These are phyloP conservation scores for Laupala kohalensis DNA, from an alignment of 1,140 invertebrate genomes.

Conservation along the genomic window DNA sequence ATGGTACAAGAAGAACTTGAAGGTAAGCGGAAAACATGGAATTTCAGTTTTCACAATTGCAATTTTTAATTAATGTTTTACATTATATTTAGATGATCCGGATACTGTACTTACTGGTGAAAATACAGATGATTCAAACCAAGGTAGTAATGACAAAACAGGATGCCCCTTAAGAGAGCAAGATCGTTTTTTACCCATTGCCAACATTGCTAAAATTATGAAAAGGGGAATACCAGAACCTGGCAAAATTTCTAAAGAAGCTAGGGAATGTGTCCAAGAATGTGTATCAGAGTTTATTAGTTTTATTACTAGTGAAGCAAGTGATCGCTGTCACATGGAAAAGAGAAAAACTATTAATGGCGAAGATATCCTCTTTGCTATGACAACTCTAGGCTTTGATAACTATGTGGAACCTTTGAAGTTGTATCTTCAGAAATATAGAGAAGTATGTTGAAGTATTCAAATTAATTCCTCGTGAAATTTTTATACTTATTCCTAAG, in stretches of 20 bases:
- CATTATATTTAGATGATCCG: conserved; percentile 16
- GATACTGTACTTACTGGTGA: conserved; percentile 29
- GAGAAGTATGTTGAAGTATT: too few species aligned
- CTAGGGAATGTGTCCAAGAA: conserved; percentile 97
- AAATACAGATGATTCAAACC: conserved; percentile 60
- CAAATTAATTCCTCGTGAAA: not conserved
- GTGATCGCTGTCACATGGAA: conserved; percentile 91
- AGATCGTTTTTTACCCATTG: conserved; percentile 93
- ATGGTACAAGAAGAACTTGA: conserved; percentile 25
- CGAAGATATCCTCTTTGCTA: conserved; percentile 94
- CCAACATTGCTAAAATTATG: conserved; percentile 99
- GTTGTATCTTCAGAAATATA: conserved; percentile 91
- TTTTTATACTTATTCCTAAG: not conserved
- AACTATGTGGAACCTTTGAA: conserved; percentile 97
- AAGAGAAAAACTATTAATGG: conserved; percentile 99
- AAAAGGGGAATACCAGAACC: conserved; percentile 91
- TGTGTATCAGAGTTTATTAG: conserved; percentile 99
- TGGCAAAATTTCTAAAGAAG: conserved; percentile 99
- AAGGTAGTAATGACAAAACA: conserved; percentile 33
- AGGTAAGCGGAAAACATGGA: conserved; percentile 17
- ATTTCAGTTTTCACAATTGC: not conserved
- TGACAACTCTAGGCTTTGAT: conserved; percentile 94
- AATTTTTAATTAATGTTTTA: not conserved
- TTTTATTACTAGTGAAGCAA: conserved; percentile 97
- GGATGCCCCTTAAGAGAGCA: conserved; percentile 61